Base-by-base conservation (phyloP, 2,113 vertebrate species). In the Dolichotis patagonum region DNA sequence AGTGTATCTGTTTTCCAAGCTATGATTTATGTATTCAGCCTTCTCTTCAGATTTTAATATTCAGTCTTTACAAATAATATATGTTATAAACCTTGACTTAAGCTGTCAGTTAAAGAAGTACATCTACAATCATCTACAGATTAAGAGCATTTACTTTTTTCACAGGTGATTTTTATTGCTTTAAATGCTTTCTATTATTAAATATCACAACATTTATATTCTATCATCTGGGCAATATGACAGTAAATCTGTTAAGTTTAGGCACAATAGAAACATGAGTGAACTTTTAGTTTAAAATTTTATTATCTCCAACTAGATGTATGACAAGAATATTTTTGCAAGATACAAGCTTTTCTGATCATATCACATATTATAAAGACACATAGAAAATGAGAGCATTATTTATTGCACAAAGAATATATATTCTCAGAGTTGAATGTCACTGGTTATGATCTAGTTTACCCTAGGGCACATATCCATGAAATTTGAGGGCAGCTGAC, bases 401-500 rank as follows among this genome's bases (percentile, higher is more conserved):
- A 73, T 88, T 96, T 93, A 73, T 38, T 93, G 30, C 24, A 91
- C 30, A 77, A 1, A 87, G 32, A n/a, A 84, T 41, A 84, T 92
- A 85, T 28, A 38, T 43, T 84, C 32, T 95, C 67, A 85, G 32
- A 52, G 28, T 71, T 90, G 73, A 32, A 81, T 96, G 56, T 52
- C 71, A 94, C 41, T 92, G 67, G 35, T 94, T 96, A 65, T 71
- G 46, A 97, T 88, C 28, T 92, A 90, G n/a, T 94, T 85, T 95
- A 91, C 85, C 65, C 58, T 60, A 63, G 69, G 52, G 13, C 46
- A 96, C n/a, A 95, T 10, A 43, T 88, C 63, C 89, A 96, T 95
- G 90, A 95, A 98, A 96, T 96, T 75, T 85, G 84, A 97, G 75
- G 85, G 83, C 94, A 96, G 67, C 80, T 98, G 89, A 98, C 96